These are phyloP conservation scores for Apocrypta bakeri DNA, from an alignment of 1,140 invertebrate genomes.

Conservation along the genomic window DNA sequence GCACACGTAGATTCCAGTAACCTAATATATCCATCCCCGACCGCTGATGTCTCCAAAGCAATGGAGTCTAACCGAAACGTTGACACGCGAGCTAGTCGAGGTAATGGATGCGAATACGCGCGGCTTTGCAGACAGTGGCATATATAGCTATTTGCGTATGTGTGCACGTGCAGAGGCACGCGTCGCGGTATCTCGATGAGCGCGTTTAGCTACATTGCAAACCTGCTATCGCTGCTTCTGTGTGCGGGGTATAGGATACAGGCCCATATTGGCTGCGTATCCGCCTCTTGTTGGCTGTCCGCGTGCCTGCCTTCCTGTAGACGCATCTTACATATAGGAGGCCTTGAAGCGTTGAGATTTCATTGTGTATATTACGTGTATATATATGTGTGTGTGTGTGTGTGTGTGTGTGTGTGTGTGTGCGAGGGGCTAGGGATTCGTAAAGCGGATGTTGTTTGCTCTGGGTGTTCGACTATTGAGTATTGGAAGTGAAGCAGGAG, in stretches of 20 bases:
- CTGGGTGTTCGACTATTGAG: background rate
- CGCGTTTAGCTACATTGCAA: background rate
- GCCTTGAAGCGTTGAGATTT: background rate
- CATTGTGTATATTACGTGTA: background rate
- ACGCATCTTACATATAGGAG: background rate
- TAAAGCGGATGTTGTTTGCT: background rate
- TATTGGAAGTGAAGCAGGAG: background rate
- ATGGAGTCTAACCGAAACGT: conserved; percentile 18
- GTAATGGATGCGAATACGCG: conserved; percentile 57
- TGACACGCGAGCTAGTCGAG: conserved; percentile 26
- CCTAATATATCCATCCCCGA: conserved; percentile 20
- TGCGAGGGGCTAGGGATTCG: no score
- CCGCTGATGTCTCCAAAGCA: background rate
- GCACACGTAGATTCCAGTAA: background rate
- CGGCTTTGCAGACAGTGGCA: no score
- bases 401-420: no score
- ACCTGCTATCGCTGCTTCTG: background rate
- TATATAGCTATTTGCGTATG: background rate
- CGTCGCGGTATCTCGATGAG: conserved; percentile 6
- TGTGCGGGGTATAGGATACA: background rate
- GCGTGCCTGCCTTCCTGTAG: background rate
- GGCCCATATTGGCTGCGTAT: background rate
- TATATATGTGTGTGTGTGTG: no score
- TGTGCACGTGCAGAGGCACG: background rate
- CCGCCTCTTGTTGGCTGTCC: background rate